Evolutionary conservation across 2,113 vertebrate genomes (phyloP), one percentile per base, ranked within the genome.

Genomic region (Sinocyclocheilus anophthalmus): DNA sequence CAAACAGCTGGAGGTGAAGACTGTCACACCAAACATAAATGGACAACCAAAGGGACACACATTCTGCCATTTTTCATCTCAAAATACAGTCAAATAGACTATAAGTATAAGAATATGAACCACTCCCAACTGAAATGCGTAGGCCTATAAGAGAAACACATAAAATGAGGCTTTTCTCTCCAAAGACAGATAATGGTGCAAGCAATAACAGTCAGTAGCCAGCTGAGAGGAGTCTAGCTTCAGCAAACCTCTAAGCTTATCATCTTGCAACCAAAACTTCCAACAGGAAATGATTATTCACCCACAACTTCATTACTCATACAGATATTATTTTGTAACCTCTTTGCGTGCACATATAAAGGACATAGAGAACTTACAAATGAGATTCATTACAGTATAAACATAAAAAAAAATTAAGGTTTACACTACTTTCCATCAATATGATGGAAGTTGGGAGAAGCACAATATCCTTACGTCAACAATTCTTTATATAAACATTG

Each of bases 261-360:
- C 48, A 84, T 75, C 48, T 72, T 20, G 76, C 76, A 63, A 70
- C 76, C 26, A 73, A 84, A 84, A 72, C 57, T 14, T 53, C 33
- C 81, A 48, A 79, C 81, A 80, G 81, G 82, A 87, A 87, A 84
- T 42, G 76, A 77, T 79, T 59, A 84, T 55, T 84, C 70, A 84
- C 61, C 55, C 37, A 72, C 81, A 37, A 42, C 39, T 42, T 59
- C 65, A 83, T 50, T 59, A 73, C 30, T 75, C 69, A 59, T 11
- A 37, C 45, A 83, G 24, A 73, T 83, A 83, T 73, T 73, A 42
- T 84, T 75, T 73, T 84, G 82, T 53, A 84, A 84, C 33, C 20
- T 73, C 69, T 73, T 57, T 59, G 30, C 65, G 37, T 83, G 65
- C 65, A 83, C 81, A 53, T 14, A 82, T 26, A 69, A 82, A 82